Base-by-base conservation (phyloP, 2,113 vertebrate species). In the Apodemus sylvaticus region DNA sequence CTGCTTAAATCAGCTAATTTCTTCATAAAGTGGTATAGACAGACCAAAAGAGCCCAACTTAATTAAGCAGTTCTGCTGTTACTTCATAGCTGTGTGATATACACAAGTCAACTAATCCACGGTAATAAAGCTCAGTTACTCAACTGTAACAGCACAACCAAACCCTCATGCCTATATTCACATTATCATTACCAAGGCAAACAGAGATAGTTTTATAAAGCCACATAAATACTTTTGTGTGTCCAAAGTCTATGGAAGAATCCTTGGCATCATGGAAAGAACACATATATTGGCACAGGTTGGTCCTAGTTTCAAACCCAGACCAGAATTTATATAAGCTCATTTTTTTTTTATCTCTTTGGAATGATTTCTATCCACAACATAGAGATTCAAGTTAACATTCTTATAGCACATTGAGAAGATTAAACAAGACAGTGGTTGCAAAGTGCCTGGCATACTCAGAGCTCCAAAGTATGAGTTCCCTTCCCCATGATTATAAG, bases 401-500 rank as follows among this genome's bases (percentile, higher is more conserved):
- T 94, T 97, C 68, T 94, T 79, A 78, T 66, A 92, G 60, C 92
- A 83, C 85, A 79, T 58, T 86, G 73, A 93, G 92, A 95, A 96
- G 96, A 98, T 96, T 91, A 96, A 97, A 98, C 92, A 66, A 90
- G 73, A 95, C 26, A 45, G 86, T 93, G 82, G 86, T 94, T 34
- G 0, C 93, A 93, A 94, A 97, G 89, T 55, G 58, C 93, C 73
- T 94, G 81, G 89, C 48, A 87, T 97, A 83, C 94, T 93, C 94
- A 86, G 74, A 96, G 85, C 62, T 90, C 85, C 94, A 70, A 96
- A 97, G 96, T 95, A 96, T 97, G 95, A 73, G 60, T 91, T 97
- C 93, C 45, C 78, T 96, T 96, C 96, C 94, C 93, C 34, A 2
- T 97, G 96, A 97, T 97, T 97, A 97, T 94, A 97, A 94, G 97